Conservation (phyloP, 64 coral and sea anemone species). For the Actinia equina region DNA sequence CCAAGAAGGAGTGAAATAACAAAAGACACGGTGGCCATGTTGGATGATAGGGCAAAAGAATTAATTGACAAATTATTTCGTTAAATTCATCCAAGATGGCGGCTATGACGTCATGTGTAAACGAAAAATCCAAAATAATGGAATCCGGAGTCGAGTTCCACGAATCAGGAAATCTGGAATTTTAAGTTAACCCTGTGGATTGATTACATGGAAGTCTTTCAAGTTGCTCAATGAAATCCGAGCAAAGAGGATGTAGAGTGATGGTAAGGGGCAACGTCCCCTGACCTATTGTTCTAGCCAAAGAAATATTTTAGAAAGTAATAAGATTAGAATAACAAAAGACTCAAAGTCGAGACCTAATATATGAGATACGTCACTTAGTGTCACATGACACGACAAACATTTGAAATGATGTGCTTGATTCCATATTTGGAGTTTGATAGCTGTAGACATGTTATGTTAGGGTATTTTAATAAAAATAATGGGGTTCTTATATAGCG, state of each 20-base stretch:
- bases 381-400: neutral
- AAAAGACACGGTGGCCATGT: no score
- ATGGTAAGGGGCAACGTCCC: neutral
- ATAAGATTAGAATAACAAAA: neutral
- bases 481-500: no score
- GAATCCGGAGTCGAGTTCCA: no score
- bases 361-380: conserved; percentile 4
- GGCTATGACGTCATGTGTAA: no score
- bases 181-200: no score
- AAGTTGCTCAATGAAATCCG: neutral
- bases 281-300: neutral
- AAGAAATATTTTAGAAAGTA: conserved; percentile 3
- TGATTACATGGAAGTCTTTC: neutral
- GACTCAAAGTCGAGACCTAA: conserved; percentile 1
- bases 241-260: neutral
- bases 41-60: no score
- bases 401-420: neutral
- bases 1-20: no score
- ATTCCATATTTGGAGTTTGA: conserved; percentile 6
- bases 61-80: no score
- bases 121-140: no score
- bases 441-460: neutral
- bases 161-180: no score
- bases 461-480: no score
- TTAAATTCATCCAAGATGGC: no score